Percentiles rank a stretch among this genome's conserved stretches.
phyloP scores from a whole-genome alignment of 2,888 invertebrate genomes.

The Brachypalpus laphriformis region DNA sequence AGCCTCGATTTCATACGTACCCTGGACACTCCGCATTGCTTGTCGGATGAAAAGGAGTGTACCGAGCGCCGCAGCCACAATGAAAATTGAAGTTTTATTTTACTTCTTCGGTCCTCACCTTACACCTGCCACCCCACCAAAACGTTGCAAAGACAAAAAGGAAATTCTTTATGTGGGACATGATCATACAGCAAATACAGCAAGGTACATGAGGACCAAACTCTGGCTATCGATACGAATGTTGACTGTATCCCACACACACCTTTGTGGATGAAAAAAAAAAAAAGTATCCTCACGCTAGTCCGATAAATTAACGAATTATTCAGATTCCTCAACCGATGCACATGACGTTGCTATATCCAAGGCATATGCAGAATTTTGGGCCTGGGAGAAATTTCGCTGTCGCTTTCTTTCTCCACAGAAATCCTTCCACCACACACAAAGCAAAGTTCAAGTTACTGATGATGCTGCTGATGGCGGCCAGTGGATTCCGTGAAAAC shows the following conservation, averaged over 20 bases:
- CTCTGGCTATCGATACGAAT: conserved; percentile 48
- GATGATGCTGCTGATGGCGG: conserved; percentile 26
- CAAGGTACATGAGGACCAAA: neutral
- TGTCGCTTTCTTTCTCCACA: conserved; percentile 65
- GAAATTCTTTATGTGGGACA: conserved; percentile 71
- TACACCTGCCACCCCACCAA: conserved; percentile 60
- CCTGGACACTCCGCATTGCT: neutral
- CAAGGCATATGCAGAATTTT: conserved; percentile 3
- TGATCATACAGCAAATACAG: conserved; percentile 32
- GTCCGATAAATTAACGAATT: conserved; percentile 72
- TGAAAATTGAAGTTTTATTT: conserved; percentile 62
- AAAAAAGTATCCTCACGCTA: conserved; percentile 25
- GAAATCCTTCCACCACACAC: conserved; percentile 32
- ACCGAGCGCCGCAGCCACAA: conserved; percentile 6
- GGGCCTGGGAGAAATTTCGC: conserved; percentile 58
- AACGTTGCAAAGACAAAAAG: conserved; percentile 39
- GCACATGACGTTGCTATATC: neutral
- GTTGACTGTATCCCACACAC: conserved; percentile 60
- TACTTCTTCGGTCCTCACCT: conserved; percentile 16
- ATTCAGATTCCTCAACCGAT: conserved; percentile 58
- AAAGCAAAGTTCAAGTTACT: conserved; percentile 58
- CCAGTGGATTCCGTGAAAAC: conserved; percentile 22
- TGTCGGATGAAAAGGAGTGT: conserved; percentile 54
- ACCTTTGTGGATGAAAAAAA: conserved; percentile 10
- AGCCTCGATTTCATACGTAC: conserved; percentile 38